A percentile compares a stretch with the other conserved stretches of the same genome.
phyloP scores from a whole-genome alignment of 2,113 vertebrate species.

The Pithys albifrons region DNA sequence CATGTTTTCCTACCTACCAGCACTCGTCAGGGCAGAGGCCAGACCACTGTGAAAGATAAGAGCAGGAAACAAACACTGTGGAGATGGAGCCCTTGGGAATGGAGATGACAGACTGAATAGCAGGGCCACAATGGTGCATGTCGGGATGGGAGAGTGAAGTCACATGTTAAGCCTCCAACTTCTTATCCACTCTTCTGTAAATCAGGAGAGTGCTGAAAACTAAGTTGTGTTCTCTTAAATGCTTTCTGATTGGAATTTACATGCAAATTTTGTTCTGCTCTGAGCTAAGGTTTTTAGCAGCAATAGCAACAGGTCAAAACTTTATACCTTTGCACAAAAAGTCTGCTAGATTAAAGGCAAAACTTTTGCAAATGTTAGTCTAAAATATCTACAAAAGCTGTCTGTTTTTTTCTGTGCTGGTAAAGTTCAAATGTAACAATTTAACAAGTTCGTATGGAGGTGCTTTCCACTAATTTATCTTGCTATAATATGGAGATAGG shows the following conservation, averaged over 20 bases:
- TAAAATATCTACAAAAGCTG: background rate
- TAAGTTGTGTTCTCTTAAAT: background rate
- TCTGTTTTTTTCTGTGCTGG: background rate
- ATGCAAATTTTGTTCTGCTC: background rate
- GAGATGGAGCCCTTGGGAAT: background rate
- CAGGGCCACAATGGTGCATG: fast-evolving
- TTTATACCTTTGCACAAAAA: background rate
- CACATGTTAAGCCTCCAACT: background rate
- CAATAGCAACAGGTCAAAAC: background rate
- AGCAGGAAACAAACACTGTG: background rate
- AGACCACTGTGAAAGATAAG: background rate
- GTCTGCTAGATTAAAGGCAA: background rate
- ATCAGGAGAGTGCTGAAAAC: background rate
- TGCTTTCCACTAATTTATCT: background rate
- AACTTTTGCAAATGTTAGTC: background rate
- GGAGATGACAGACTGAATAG: background rate
- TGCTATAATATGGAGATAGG: background rate
- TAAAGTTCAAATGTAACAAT: background rate
- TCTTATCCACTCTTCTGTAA: background rate
- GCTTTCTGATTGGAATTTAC: background rate
- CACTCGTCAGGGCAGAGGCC: background rate
- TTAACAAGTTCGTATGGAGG: background rate
- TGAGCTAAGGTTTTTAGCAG: background rate
- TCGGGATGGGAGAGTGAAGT: background rate
- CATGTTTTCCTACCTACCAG: background rate